Evolutionary conservation across 2,113 vertebrate species (phyloP), one percentile per base, ranked within the genome.

Genomic region (Brachyhypopomus occidentalis): DNA sequence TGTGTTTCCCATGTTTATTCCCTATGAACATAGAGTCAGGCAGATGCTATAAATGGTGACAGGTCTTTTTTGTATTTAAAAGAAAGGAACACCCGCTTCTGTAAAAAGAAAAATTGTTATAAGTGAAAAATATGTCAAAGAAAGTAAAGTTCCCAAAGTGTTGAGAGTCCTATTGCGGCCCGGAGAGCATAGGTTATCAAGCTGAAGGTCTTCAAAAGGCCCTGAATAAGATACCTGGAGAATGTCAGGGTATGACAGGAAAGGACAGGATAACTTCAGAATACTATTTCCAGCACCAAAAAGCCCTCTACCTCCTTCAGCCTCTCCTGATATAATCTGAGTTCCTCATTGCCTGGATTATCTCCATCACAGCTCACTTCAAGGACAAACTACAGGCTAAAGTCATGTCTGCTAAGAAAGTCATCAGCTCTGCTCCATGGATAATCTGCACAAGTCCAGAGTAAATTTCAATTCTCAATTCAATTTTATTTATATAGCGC

Each of bases 41-140:
- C 78, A 45, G 56, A 58, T 30, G 62, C 60, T 76, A 71, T 78
- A 76, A 81, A 72, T 52, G 23, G 12, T 83, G 45, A 78, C 80
- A 75, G 9, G 27, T 22, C 48, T 59, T 79, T 66, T 71, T 75
- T 45, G 34, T 4, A 41, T 27, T 8, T 12, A 63, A 73, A 63
- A 79, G 52, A 25, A 34, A 12, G 64, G 22, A 75, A 30, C 56
- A 69, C 48, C 77, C 58, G 6, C 70, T 70, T 62, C 1, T 64
- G 1, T 48, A 55, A 75, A 23, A 77, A 45, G 11, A 22, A 41
- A 64, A 12, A 17, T 41, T 22, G n/a, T 22, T 22, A 3, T 8
- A 27, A 60, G 27, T 70, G 52, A 34, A 60, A 79, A 74, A 67
- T n/a, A 63, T 38, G 64, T 76, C 25, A 38, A 80, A 41, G 22